Conservation (phyloP, 2,113 vertebrate species). For the Odocoileus virginianus region DNA sequence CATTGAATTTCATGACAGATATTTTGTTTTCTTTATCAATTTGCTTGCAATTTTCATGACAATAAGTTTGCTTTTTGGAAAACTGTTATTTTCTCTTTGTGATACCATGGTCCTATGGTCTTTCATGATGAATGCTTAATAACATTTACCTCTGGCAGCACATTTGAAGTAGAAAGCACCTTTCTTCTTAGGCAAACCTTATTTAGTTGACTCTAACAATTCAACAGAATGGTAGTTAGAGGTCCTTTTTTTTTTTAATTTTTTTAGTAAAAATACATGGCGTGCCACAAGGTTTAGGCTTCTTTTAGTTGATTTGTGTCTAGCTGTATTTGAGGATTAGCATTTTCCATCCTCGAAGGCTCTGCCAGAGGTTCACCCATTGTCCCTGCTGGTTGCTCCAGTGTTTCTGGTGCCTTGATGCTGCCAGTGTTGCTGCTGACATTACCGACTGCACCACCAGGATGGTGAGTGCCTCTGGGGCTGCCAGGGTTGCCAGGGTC, state of each 20-base stretch:
- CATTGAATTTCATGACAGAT: neutral
- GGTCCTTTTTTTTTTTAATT: neutral
- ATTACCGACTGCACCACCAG: neutral
- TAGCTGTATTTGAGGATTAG: neutral
- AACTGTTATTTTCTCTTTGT: neutral
- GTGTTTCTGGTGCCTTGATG: neutral
- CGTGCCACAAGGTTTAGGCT: neutral
- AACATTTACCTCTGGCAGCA: neutral
- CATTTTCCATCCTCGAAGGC: neutral
- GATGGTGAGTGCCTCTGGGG: neutral
- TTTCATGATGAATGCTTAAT: neutral
- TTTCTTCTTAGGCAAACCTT: neutral
- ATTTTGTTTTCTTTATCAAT: neutral
- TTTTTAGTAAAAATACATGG: no score
- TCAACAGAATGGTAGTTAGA: neutral
- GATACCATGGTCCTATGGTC: neutral
- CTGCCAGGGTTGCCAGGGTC: neutral
- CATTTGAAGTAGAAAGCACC: neutral
- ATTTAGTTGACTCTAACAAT: neutral
- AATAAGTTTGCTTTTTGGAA: neutral
- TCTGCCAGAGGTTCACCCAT: neutral
- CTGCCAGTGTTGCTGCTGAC: neutral
- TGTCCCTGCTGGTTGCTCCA: neutral
- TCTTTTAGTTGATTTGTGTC: neutral
- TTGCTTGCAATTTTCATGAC: neutral